Evolutionary conservation across 2,113 vertebrate genomes (phyloP).

Genomic region (Oxyura jamaicensis): DNA sequence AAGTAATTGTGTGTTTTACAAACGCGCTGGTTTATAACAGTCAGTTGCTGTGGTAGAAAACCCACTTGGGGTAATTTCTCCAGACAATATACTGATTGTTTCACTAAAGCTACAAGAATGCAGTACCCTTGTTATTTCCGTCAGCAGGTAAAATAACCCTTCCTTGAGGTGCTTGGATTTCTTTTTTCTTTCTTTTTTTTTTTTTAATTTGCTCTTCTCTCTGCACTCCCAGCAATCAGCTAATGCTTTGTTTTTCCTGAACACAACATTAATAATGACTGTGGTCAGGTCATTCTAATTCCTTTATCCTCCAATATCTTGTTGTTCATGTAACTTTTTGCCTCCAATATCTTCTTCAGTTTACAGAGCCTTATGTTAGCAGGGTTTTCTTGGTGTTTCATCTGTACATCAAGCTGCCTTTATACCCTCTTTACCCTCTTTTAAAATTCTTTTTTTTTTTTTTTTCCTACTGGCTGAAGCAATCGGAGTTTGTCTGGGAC

Average conservation of each 20-base stretch:
- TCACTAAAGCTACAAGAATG: not conserved
- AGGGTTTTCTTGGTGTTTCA: not conserved
- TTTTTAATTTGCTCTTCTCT: not conserved
- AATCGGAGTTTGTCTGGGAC: not conserved
- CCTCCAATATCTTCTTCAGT: not conserved
- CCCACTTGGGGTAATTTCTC: not conserved
- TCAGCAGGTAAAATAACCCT: not conserved
- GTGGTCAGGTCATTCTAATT: not conserved
- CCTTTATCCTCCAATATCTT: not conserved
- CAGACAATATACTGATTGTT: not conserved
- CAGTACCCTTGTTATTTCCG: not conserved
- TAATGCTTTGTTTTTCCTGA: not conserved
- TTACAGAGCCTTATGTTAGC: not conserved
- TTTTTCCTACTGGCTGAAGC: not conserved
- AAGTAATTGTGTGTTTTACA: constrained; percentile 1
- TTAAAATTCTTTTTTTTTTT: not conserved
- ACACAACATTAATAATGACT: not conserved
- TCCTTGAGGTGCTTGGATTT: not conserved
- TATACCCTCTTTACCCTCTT: not conserved
- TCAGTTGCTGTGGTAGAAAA: not conserved
- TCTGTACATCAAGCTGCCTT: not conserved
- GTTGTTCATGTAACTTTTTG: not conserved
- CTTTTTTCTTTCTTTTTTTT: not conserved
- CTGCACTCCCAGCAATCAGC: not conserved
- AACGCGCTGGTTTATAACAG: not conserved